Percentiles rank a stretch among this genome's conserved stretches.
These are phyloP conservation scores for Procavia capensis DNA, from an alignment of 2,113 vertebrate genomes.

Conservation along the genomic window DNA sequence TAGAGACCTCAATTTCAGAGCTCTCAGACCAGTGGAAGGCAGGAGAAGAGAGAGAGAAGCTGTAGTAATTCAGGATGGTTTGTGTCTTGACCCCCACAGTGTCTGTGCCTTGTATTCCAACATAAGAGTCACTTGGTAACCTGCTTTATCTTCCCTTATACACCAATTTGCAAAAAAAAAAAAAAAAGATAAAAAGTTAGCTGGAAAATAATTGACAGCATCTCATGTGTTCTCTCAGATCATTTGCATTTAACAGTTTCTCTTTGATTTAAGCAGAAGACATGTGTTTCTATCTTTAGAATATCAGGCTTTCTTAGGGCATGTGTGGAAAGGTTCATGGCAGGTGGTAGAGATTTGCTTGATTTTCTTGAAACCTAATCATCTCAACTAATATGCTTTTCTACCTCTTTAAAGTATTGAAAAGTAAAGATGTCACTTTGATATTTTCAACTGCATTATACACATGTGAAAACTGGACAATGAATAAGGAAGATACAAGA, in stretches of 20 bases:
- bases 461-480: too few species aligned
- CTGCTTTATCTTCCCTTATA: not conserved
- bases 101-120: not conserved
- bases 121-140: not conserved
- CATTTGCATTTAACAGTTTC: slow-evolving; percentile 39
- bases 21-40: not conserved
- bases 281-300: slow-evolving; percentile 22
- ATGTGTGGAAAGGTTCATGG: not conserved
- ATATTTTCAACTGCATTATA: too few species aligned
- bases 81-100: not conserved
- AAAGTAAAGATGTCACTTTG: too few species aligned
- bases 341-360: not conserved
- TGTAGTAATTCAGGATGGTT: not conserved
- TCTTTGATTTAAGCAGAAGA: slow-evolving; percentile 21
- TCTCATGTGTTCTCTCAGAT: not conserved
- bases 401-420: too few species aligned
- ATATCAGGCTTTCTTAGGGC: not conserved
- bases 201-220: slow-evolving; percentile 33
- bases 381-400: not conserved
- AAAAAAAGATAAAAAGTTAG: not conserved
- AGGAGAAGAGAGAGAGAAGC: not conserved
- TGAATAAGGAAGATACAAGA: too few species aligned
- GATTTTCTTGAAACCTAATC: not conserved
- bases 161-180: slow-evolving; percentile 45
- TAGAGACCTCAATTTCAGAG: not conserved